These are phyloP conservation scores for Semotilus atromaculatus DNA, from an alignment of 2,797 vertebrate species.

Conservation along the genomic window DNA sequence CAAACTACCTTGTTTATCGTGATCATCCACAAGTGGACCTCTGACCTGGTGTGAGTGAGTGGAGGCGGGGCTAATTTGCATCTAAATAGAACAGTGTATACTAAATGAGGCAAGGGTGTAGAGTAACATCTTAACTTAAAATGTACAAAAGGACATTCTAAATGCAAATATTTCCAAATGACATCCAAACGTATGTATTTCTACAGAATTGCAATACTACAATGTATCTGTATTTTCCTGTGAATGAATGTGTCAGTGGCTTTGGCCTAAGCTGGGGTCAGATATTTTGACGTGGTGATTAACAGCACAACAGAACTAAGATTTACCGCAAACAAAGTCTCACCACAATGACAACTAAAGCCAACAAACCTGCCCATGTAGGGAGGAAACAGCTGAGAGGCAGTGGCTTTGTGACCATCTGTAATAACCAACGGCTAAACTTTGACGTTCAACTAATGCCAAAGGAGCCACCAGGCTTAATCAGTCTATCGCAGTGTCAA, in stretches of 20 bases:
- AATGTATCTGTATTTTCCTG: not conserved
- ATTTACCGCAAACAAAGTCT: constrained; percentile 25
- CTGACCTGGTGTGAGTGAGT: too few relatives aligned
- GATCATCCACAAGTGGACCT: too few relatives aligned
- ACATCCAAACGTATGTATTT: not conserved
- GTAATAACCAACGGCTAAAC: constrained; percentile 32
- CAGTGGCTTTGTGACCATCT: constrained; percentile 8
- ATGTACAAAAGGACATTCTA: not conserved
- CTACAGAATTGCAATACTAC: not conserved
- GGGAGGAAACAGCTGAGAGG: constrained; percentile 23
- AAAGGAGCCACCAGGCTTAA: constrained; percentile 26
- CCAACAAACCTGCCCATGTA: constrained; percentile 26
- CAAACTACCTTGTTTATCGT: too few relatives aligned
- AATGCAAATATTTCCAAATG: not conserved
- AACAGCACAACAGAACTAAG: constrained; percentile 22
- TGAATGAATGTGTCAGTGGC: constrained; percentile 14
- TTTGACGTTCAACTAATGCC: constrained; percentile 11
- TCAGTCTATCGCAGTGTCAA: not conserved
- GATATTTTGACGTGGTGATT: constrained; percentile 24
- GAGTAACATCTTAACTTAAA: not conserved
- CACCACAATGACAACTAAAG: constrained; percentile 21
- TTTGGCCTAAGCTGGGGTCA: constrained; percentile 28
- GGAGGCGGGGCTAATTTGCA: too few relatives aligned
- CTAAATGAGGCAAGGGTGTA: too few relatives aligned
- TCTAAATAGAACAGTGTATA: too few relatives aligned